These are phyloP conservation scores for Macaca mulatta DNA, from an alignment of 2,113 vertebrate species.

Conservation along the genomic window DNA sequence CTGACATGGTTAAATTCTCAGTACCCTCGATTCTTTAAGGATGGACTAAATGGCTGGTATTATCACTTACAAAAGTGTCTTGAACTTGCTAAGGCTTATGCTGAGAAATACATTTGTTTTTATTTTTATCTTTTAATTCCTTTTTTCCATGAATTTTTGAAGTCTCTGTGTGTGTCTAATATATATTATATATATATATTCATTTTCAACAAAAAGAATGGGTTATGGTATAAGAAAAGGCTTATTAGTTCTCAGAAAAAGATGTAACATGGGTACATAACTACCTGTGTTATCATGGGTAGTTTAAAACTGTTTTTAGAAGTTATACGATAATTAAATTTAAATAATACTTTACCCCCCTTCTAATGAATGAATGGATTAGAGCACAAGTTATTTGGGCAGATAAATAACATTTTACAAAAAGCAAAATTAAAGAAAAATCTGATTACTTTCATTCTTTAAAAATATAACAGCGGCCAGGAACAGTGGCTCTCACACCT, in stretches of 20 bases:
- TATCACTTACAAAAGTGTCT: background rate
- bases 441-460: background rate
- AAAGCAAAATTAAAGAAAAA: background rate
- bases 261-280: background rate
- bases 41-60: background rate
- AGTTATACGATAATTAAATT: background rate
- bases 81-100: background rate
- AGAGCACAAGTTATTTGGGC: background rate
- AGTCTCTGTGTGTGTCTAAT: background rate
- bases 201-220: background rate
- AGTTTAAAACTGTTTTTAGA: conserved; percentile 20
- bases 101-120: background rate
- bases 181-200: background rate
- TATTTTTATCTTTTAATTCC: background rate
- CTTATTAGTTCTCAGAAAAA: background rate
- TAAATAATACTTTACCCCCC: background rate
- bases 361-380: background rate
- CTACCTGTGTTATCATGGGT: background rate
- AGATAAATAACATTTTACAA: background rate
- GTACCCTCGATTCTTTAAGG: background rate
- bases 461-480: background rate
- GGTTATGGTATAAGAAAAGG: background rate
- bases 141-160: background rate
- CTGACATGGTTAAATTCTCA: background rate
- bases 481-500: no score